Percentiles rank a stretch among this genome's conserved stretches.
phyloP scores from a whole-genome alignment of 2,797 vertebrate species.

The Gastrophryne carolinensis region DNA sequence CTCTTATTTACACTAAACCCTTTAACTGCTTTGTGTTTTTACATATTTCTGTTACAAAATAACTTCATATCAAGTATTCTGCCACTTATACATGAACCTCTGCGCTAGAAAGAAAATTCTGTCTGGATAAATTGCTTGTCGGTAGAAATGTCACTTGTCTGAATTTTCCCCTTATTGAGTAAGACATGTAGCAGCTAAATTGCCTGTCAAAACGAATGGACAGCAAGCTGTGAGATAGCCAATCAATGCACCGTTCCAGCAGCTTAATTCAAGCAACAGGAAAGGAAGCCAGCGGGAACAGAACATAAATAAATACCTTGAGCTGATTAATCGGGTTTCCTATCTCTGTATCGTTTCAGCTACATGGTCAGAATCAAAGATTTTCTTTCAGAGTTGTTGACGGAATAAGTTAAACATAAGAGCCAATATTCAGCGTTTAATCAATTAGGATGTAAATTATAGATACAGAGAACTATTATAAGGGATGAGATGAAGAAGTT shows the following conservation, averaged over 20 bases:
- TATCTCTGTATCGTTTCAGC: conserved; percentile 36
- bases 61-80: conserved; percentile 11
- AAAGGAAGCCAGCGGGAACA: conserved; percentile 39
- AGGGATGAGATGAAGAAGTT: too few relatives aligned
- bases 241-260: conserved; percentile 45
- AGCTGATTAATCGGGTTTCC: conserved; percentile 46
- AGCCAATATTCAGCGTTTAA: conserved; percentile 9
- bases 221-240: conserved; percentile 51
- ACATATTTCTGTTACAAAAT: conserved; percentile 6
- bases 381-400: conserved; percentile 35
- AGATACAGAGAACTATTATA: background rate
- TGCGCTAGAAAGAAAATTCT: conserved; percentile 13
- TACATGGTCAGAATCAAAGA: conserved; percentile 45
- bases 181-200: conserved; percentile 50
- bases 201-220: conserved; percentile 50
- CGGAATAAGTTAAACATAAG: conserved; percentile 40
- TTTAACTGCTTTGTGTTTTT: conserved; percentile 11
- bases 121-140: conserved; percentile 47
- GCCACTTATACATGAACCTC: background rate
- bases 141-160: conserved; percentile 46
- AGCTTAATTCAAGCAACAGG: conserved; percentile 42
- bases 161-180: conserved; percentile 46
- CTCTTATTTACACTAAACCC: conserved; percentile 15
- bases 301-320: conserved; percentile 47
- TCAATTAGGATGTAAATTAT: conserved; percentile 22